These are phyloP conservation scores for Aquatica leii DNA, from an alignment of 2,888 invertebrate species.

Conservation along the genomic window DNA sequence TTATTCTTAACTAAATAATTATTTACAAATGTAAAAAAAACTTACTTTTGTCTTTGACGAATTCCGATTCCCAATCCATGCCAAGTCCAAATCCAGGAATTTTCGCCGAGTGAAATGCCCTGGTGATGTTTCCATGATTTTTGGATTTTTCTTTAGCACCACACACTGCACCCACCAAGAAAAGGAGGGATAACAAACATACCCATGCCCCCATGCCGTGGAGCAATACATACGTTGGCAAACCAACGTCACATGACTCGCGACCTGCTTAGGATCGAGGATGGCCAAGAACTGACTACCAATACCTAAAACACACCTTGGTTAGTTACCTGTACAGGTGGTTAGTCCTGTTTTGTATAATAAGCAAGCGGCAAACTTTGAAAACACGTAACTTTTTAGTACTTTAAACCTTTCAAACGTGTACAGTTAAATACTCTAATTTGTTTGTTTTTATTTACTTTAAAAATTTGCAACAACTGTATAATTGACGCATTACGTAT, in stretches of 20 bases:
- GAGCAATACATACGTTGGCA: conserved; percentile 43
- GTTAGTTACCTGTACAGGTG: conserved; percentile 49
- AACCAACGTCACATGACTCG: conserved; percentile 44
- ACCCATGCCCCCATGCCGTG: conserved; percentile 43
- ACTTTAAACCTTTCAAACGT: not conserved
- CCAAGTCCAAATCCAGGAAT: conserved; percentile 29
- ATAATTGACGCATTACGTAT: too few species aligned
- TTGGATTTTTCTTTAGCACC: conserved; percentile 29
- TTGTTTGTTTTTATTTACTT: too few species aligned
- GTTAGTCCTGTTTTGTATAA: conserved; percentile 28
- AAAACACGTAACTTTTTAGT: not conserved
- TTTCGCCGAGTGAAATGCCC: conserved; percentile 19
- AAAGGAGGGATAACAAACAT: conserved; percentile 34
- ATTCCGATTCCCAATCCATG: conserved; percentile 51
- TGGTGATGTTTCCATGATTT: conserved; percentile 25
- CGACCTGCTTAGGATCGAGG: conserved; percentile 38
- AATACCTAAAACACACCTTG: conserved; percentile 43
- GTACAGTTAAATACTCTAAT: not conserved
- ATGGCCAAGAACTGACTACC: conserved; percentile 44
- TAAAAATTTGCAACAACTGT: too few species aligned
- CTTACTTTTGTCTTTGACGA: conserved; percentile 59
- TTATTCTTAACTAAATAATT: not conserved
- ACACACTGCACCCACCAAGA: conserved; percentile 33
- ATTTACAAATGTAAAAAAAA: conserved; percentile 23
- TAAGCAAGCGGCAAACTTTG: conserved; percentile 38